These are phyloP conservation scores for Phalloptychus januarius DNA, from an alignment of 2,797 vertebrate genomes.

Conservation along the genomic window DNA sequence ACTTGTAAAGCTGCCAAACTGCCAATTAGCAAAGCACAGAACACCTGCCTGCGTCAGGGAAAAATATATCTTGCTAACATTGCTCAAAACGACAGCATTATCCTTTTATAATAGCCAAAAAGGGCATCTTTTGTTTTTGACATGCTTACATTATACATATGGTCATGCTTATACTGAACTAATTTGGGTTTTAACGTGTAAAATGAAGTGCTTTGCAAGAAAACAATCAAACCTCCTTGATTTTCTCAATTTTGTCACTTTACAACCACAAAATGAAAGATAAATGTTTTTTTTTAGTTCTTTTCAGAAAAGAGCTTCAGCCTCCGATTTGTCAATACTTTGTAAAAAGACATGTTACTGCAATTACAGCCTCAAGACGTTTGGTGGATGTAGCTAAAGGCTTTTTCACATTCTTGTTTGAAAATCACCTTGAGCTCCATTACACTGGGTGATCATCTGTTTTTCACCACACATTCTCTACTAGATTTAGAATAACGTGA, in stretches of 20 bases:
- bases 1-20: conserved; percentile 52
- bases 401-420: background rate
- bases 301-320: background rate
- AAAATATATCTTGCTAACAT: background rate
- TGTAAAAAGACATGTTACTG: background rate
- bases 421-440: background rate
- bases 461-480: background rate
- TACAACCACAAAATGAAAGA: background rate
- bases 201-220: background rate
- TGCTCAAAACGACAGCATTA: background rate
- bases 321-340: background rate
- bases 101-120: background rate
- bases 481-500: background rate
- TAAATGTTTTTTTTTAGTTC: background rate
- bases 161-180: background rate
- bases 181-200: background rate
- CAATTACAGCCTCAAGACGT: background rate
- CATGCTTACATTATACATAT: background rate
- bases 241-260: background rate
- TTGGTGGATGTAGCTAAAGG: background rate
- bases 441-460: background rate
- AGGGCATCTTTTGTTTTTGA: background rate
- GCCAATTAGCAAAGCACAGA: conserved; percentile 51
- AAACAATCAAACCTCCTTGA: background rate
- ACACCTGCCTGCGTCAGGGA: conserved; percentile 34